Conservation (phyloP, 2,888 invertebrate genomes). For the Protonemura montana region DNA sequence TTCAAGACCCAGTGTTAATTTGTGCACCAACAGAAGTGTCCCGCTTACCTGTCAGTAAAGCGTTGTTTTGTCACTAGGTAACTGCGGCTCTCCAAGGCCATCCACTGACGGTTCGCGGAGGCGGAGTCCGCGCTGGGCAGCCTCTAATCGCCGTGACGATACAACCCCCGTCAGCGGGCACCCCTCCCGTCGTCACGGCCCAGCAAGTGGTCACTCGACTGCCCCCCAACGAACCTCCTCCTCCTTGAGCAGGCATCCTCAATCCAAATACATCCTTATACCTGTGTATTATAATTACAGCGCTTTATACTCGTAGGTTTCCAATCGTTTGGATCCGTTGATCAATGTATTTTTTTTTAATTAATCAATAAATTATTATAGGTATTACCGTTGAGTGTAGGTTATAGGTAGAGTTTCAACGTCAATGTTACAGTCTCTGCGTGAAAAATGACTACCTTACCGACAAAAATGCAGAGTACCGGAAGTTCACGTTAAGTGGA, state of each 20-base stretch:
- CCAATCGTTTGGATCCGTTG: not conserved
- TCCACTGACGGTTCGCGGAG: slow-evolving; percentile 64
- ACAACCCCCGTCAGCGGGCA: slow-evolving; percentile 55
- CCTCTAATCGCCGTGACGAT: slow-evolving; percentile 68
- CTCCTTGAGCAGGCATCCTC: not conserved
- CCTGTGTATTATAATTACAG: not conserved
- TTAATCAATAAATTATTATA: not conserved
- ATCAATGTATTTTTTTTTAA: not conserved
- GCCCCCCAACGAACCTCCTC: not conserved
- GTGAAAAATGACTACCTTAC: no score
- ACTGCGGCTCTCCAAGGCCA: slow-evolving; percentile 52
- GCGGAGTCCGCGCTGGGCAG: slow-evolving; percentile 59
- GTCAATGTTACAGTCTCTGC: no score
- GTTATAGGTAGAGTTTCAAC: no score
- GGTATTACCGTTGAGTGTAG: no score
- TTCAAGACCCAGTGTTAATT: no score
- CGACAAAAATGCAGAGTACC: no score
- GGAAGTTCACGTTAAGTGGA: no score
- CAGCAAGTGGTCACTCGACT: slow-evolving; percentile 33
- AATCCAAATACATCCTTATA: not conserved
- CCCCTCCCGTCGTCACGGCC: slow-evolving; percentile 39
- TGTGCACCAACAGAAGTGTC: no score
- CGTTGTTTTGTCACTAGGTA: slow-evolving; percentile 52
- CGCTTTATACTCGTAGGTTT: not conserved
- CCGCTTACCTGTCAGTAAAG: not conserved